These are phyloP conservation scores for Chloroceryle inda DNA, from an alignment of 2,797 vertebrate species.

Conservation along the genomic window DNA sequence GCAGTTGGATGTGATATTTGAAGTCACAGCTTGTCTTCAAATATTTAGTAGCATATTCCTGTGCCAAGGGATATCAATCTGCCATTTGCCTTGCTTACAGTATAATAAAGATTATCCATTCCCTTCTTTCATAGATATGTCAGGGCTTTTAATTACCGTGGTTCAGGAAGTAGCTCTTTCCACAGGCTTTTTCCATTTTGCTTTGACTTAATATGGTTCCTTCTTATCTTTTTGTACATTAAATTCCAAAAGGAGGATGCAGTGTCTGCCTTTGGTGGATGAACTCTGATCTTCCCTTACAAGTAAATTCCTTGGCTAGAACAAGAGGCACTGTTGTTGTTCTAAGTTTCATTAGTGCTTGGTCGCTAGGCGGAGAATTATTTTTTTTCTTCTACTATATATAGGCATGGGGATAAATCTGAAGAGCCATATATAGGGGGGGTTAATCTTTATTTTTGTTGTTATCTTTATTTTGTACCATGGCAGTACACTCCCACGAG, in stretches of 20 bases:
- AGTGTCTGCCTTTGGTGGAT: background rate
- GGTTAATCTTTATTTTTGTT: background rate
- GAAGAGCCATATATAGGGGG: background rate
- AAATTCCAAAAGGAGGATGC: background rate
- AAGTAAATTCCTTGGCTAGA: background rate
- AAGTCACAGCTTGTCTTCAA: slow-evolving; percentile 79
- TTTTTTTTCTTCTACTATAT: background rate
- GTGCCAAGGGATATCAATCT: slow-evolving; percentile 77
- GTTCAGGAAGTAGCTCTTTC: slow-evolving; percentile 33
- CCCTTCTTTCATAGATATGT: slow-evolving; percentile 62
- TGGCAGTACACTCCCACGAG: background rate
- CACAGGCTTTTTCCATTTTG: background rate
- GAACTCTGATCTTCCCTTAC: background rate
- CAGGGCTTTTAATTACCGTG: slow-evolving; percentile 54
- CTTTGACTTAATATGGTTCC: background rate
- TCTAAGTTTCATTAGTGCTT: background rate
- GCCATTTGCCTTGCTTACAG: slow-evolving; percentile 70
- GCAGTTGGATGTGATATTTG: slow-evolving; percentile 76
- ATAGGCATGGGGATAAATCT: background rate
- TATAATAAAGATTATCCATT: slow-evolving; percentile 71
- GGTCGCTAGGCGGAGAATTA: background rate
- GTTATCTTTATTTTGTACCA: background rate
- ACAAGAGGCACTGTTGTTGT: background rate
- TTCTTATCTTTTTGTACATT: background rate
- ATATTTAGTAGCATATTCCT: slow-evolving; percentile 70